phyloP scores from a whole-genome alignment of 2,888 invertebrate genomes.

The Beris morrisii region DNA sequence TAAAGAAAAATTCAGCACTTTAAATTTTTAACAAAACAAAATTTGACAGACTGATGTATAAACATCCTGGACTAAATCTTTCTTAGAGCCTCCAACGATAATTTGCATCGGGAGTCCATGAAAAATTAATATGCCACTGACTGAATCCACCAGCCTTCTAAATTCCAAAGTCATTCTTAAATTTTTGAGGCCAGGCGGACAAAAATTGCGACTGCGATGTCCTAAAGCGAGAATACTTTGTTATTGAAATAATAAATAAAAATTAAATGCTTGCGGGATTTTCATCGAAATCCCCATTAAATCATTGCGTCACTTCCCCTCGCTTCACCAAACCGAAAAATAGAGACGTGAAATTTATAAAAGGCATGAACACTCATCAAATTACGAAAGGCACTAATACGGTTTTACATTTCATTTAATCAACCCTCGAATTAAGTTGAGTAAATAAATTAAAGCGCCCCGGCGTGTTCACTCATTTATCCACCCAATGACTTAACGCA shows the following conservation, averaged over 20 bases:
- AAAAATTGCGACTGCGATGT: no score
- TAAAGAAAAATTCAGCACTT: no score
- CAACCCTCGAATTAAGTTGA: conserved; percentile 35
- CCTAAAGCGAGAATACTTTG: no score
- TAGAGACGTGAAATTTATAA: neutral
- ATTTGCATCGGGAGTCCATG: no score
- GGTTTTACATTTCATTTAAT: conserved; percentile 36
- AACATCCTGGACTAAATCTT: no score
- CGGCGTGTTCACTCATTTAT: conserved; percentile 29
- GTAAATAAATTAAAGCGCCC: conserved; percentile 34
- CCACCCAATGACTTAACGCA: conserved; percentile 30
- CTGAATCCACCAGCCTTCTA: no score
- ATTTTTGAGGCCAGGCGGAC: no score
- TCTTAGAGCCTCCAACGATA: no score
- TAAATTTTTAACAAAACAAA: no score
- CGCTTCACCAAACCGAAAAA: neutral
- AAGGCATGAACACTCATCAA: conserved; percentile 12
- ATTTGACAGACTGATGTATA: no score
- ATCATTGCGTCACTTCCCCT: neutral
- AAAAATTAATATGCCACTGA: no score
- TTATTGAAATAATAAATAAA: neutral
- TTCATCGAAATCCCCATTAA: neutral
- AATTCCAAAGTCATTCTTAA: no score
- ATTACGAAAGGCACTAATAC: conserved; percentile 14
- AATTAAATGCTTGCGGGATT: neutral